These are phyloP conservation scores for Gavialis gangeticus DNA, from an alignment of 2,113 vertebrate species.

Conservation along the genomic window DNA sequence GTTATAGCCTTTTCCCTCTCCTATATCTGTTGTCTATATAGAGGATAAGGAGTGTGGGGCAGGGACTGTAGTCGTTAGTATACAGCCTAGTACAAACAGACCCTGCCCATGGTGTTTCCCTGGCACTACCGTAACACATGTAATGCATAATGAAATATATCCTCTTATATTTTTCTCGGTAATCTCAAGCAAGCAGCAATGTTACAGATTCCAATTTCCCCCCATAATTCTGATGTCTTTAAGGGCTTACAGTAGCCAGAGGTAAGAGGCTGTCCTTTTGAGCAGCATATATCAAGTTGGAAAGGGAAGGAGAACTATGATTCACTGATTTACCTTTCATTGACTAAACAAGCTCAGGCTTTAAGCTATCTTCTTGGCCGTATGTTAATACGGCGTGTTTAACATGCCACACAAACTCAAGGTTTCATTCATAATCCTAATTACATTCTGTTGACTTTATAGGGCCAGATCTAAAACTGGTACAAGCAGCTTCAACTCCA, in stretches of 20 bases:
- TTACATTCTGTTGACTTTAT: conserved; percentile 1
- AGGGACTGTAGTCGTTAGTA: not conserved
- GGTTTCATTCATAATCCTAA: conserved; percentile 54
- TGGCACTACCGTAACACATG: not conserved
- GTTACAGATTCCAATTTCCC: not conserved
- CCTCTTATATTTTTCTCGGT: not conserved
- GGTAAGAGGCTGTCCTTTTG: not conserved
- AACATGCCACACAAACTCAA: not conserved
- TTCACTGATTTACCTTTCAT: not conserved
- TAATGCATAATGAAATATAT: not conserved
- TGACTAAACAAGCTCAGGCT: not conserved
- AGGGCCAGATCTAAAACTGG: not conserved
- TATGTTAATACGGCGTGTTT: not conserved
- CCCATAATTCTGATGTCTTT: not conserved
- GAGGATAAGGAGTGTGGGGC: not conserved
- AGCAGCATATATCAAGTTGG: not conserved
- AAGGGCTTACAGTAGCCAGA: not conserved
- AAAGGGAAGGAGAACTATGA: not conserved
- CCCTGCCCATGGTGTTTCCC: not conserved
- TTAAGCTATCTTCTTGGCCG: not conserved
- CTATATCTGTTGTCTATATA: not conserved
- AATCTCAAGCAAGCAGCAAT: not conserved
- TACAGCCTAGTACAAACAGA: not conserved
- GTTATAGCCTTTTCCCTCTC: not conserved
- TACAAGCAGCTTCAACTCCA: not conserved